phyloP scores from a whole-genome alignment of 2,113 vertebrate species.

The Protobothrops mucrosquamatus region DNA sequence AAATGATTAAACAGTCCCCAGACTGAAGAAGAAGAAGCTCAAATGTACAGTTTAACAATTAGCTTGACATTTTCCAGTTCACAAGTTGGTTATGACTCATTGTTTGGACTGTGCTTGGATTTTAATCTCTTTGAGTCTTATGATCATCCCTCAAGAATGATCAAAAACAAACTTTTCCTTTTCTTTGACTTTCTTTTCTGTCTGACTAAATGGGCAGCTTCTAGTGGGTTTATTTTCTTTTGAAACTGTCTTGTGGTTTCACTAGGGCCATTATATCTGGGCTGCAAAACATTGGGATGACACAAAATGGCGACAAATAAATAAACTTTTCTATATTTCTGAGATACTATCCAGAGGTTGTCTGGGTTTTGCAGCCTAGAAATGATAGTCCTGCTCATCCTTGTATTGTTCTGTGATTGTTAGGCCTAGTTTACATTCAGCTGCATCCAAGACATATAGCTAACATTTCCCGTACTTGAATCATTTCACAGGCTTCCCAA shows the following conservation, averaged over 20 bases:
- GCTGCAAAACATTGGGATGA: background rate
- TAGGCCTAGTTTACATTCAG: background rate
- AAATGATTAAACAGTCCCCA: constrained; percentile 58
- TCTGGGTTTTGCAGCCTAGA: background rate
- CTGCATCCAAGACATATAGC: constrained; percentile 3
- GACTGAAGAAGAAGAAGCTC: constrained; percentile 52
- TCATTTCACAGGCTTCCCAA: background rate
- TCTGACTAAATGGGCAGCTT: background rate
- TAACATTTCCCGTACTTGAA: background rate
- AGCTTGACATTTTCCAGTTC: constrained; percentile 66
- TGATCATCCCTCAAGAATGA: constrained; percentile 62
- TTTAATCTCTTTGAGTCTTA: constrained; percentile 67
- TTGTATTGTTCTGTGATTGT: background rate
- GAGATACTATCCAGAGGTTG: background rate
- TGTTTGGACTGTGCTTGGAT: constrained; percentile 58
- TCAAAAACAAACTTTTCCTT: constrained; percentile 53
- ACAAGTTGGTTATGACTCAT: constrained; percentile 65
- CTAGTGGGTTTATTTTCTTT: background rate
- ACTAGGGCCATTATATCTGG: background rate
- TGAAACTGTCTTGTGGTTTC: background rate
- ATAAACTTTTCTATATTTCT: background rate
- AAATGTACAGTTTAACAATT: constrained; percentile 61
- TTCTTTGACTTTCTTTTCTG: constrained; percentile 37
- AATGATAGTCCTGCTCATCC: background rate
- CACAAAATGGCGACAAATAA: background rate